These are phyloP conservation scores for Cremastobaeus sp. DNA, from an alignment of 2,888 invertebrate genomes.

Conservation along the genomic window DNA sequence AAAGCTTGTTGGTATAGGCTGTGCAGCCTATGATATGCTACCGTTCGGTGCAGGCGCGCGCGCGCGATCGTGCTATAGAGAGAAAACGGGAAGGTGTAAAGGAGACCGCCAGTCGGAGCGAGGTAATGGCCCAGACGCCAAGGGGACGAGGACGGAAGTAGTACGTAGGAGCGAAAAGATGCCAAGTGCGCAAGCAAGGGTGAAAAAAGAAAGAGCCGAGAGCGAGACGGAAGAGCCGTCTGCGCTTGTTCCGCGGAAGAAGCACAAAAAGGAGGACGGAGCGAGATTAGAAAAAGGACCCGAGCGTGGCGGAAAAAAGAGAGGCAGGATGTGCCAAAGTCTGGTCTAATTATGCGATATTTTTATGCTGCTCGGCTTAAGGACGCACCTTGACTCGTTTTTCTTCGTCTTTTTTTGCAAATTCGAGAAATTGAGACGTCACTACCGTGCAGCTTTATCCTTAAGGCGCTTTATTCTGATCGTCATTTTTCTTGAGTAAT, in stretches of 20 bases:
- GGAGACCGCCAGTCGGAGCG: conserved; percentile 53
- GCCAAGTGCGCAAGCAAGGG: conserved; percentile 60
- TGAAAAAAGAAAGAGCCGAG: conserved; percentile 49
- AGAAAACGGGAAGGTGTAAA: conserved; percentile 58
- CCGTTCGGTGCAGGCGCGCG: conserved; percentile 62
- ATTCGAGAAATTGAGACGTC: conserved; percentile 16
- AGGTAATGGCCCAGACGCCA: conserved; percentile 57
- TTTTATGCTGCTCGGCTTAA: conserved; percentile 46
- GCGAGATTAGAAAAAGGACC: conserved; percentile 47
- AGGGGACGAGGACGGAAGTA: conserved; percentile 49
- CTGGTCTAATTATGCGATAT: conserved; percentile 48
- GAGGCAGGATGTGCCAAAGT: conserved; percentile 43
- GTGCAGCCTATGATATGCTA: conserved; percentile 65
- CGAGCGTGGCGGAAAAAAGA: conserved; percentile 49
- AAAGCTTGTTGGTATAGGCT: conserved; percentile 66
- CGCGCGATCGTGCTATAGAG: conserved; percentile 58
- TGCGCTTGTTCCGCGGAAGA: conserved; percentile 43
- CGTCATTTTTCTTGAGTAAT: too few relatives aligned
- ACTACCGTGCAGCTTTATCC: background rate
- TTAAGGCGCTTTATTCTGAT: too few relatives aligned
- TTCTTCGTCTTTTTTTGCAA: conserved; percentile 7
- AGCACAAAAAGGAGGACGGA: conserved; percentile 45
- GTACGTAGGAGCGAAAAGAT: conserved; percentile 52
- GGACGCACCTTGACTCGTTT: conserved; percentile 38
- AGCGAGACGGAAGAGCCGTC: conserved; percentile 20